Evolutionary conservation across 2,888 invertebrate genomes (phyloP).

Genomic region (Pyralis farinalis): DNA sequence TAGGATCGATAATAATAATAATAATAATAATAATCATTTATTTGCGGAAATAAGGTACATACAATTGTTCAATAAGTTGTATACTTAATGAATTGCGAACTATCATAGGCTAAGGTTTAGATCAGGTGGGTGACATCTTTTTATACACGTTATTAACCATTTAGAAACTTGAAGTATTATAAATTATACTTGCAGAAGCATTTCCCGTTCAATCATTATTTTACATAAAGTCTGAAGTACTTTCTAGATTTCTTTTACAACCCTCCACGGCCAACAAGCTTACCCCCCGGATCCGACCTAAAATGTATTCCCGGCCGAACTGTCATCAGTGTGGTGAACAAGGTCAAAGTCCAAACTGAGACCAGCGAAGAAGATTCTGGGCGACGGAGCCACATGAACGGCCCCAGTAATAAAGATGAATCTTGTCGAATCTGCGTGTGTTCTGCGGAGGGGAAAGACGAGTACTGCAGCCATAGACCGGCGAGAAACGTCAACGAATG

Average conservation of each 20-base stretch:
- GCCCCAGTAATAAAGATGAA: slow-evolving; percentile 31
- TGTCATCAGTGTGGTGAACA: slow-evolving; percentile 31
- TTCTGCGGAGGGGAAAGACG: slow-evolving; percentile 47
- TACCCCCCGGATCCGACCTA: slow-evolving; percentile 26
- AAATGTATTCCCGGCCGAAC: slow-evolving; percentile 64
- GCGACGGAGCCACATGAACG: slow-evolving; percentile 44
- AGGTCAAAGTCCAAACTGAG: background rate
- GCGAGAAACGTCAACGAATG: slow-evolving; percentile 62
- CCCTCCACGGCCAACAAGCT: slow-evolving; percentile 26
- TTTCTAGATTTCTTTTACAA: slow-evolving; percentile 54
- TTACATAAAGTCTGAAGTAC: too few species aligned
- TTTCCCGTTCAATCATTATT: too few species aligned
- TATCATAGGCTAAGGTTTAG: too few species aligned
- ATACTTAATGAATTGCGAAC: too few species aligned
- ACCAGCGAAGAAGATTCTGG: slow-evolving; percentile 17
- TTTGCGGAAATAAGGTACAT: too few species aligned
- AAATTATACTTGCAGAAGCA: too few species aligned
- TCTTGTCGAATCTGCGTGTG: slow-evolving; percentile 57
- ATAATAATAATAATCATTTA: too few species aligned
- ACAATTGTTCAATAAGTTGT: too few species aligned
- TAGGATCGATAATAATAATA: too few species aligned
- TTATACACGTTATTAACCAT: too few species aligned
- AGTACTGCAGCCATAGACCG: slow-evolving; percentile 53
- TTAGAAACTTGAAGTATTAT: too few species aligned
- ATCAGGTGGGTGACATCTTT: too few species aligned